phyloP scores from a whole-genome alignment of 2,888 invertebrate genomes.

The Carpatolechia fugitivella region DNA sequence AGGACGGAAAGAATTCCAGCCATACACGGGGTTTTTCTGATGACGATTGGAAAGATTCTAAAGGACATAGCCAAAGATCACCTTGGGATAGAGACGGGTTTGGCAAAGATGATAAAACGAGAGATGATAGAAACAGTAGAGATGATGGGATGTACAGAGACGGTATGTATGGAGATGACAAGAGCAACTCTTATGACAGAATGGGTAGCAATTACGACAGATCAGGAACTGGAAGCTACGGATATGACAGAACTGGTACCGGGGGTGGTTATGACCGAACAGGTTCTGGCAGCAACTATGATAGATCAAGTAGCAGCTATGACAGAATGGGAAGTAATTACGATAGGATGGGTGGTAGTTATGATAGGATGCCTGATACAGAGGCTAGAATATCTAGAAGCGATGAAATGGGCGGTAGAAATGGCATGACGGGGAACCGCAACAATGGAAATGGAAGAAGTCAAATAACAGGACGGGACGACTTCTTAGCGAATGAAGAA shows the following conservation, averaged over 20 bases:
- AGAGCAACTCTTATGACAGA: constrained; percentile 26
- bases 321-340: constrained; percentile 28
- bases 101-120: constrained; percentile 29
- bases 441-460: constrained; percentile 32
- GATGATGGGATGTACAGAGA: constrained; percentile 26
- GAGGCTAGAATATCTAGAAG: constrained; percentile 24
- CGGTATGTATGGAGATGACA: constrained; percentile 20
- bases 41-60: constrained; percentile 49
- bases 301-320: constrained; percentile 13
- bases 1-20: constrained; percentile 48
- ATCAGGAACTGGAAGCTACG: constrained; percentile 33
- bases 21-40: constrained; percentile 39
- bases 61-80: constrained; percentile 38
- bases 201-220: constrained; percentile 26
- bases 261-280: constrained; percentile 12
- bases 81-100: constrained; percentile 39
- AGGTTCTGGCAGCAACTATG: constrained; percentile 1
- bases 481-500: constrained; percentile 45
- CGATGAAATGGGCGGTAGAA: constrained; percentile 18
- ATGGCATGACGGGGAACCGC: constrained; percentile 29
- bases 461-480: constrained; percentile 40
- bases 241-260: not conserved
- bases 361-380: constrained; percentile 18
- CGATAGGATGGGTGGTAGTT: constrained; percentile 25
- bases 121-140: constrained; percentile 29